A percentile compares a stretch with the other conserved stretches of the same genome.
phyloP scores from a whole-genome alignment of 2,797 vertebrate genomes.

The Phataginus tetradactyla region DNA sequence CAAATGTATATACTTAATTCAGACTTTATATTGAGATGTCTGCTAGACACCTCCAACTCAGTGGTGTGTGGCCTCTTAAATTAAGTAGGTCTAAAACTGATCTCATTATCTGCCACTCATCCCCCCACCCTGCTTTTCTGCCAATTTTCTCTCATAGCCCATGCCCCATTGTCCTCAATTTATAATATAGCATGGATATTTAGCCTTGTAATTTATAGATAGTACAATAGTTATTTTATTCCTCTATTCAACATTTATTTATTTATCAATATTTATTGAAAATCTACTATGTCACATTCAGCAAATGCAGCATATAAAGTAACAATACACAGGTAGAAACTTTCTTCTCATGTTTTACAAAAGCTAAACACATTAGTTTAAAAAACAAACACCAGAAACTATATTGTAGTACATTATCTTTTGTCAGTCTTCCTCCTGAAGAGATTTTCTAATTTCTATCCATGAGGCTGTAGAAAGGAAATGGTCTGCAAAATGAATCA shows the following conservation, averaged over 20 bases:
- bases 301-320: background rate
- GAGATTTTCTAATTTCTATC: background rate
- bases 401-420: background rate
- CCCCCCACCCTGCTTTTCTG: background rate
- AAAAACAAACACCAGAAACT: background rate
- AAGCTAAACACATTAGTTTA: background rate
- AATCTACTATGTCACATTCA: background rate
- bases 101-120: background rate
- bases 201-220: background rate
- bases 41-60: background rate
- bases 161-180: background rate
- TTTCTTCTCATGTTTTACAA: background rate
- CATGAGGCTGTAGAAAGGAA: background rate
- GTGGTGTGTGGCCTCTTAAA: background rate
- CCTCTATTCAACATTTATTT: background rate
- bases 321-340: background rate
- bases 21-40: background rate
- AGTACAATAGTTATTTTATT: background rate
- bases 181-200: background rate
- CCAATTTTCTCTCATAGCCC: background rate
- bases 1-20: background rate
- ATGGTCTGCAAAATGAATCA: background rate
- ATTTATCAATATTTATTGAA: background rate
- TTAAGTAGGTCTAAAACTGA: background rate
- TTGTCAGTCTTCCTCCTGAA: background rate